phyloP scores from a whole-genome alignment of 2,113 vertebrate species.

The Falco punctatus region DNA sequence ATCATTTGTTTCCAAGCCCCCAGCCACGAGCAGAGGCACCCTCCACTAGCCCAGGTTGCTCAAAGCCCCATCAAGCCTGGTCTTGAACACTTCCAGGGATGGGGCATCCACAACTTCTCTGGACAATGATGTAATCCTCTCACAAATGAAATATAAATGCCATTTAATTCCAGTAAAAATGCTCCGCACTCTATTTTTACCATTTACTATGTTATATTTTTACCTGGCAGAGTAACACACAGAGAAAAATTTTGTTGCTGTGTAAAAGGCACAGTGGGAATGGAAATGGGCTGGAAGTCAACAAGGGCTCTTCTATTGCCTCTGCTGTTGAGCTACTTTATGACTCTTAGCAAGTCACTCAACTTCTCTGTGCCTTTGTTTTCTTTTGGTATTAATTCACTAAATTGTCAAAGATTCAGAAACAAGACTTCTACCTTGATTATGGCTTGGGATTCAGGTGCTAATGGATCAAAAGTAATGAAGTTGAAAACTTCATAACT shows the following conservation, averaged over 20 bases:
- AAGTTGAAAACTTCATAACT: background rate
- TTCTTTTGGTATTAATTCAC: conserved; percentile 54
- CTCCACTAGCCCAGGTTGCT: too few relatives aligned
- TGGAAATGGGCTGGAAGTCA: conserved; percentile 21
- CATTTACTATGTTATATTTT: background rate
- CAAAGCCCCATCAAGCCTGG: too few relatives aligned
- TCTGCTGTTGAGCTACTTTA: conserved; percentile 22
- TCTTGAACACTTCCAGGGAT: too few relatives aligned
- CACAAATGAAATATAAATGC: background rate
- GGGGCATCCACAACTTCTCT: too few relatives aligned
- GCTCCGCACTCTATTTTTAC: background rate
- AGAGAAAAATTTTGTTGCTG: background rate
- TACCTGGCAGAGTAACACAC: background rate
- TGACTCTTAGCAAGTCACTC: conserved; percentile 27
- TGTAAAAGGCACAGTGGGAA: background rate
- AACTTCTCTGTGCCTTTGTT: background rate
- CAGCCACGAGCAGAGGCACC: too few relatives aligned
- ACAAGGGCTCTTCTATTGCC: background rate
- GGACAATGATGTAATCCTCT: background rate
- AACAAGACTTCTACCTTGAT: background rate
- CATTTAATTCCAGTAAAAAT: background rate
- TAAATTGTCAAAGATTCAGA: conserved; percentile 40
- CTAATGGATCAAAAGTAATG: background rate
- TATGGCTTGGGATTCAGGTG: background rate
- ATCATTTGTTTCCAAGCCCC: too few relatives aligned